Conservation (phyloP, 1,140 invertebrate genomes). For the Dryas iulia region DNA sequence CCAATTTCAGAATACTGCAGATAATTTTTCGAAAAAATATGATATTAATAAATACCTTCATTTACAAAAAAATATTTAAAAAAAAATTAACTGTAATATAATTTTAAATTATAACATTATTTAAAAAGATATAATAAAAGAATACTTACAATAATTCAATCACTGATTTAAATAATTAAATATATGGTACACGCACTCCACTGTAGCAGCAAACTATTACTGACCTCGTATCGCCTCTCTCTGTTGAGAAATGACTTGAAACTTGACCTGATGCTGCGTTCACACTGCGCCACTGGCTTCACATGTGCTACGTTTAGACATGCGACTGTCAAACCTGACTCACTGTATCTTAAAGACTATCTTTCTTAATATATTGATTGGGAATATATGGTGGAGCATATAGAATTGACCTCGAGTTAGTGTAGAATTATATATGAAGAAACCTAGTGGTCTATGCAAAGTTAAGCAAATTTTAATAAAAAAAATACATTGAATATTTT, state of each 20-base stretch:
- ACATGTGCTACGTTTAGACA: not conserved
- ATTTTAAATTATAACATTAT: not conserved
- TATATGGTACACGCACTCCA: constrained; percentile 16
- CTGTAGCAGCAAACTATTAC: constrained; percentile 38
- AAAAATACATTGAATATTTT: too few relatives aligned
- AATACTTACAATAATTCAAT: constrained; percentile 4
- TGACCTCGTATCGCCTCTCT: constrained; percentile 50
- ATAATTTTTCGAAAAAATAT: not conserved
- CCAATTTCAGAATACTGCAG: not conserved
- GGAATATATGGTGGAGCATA: not conserved
- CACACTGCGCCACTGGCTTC: constrained; percentile 11
- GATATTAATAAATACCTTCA: not conserved
- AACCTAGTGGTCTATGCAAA: too few relatives aligned
- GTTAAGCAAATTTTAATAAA: too few relatives aligned
- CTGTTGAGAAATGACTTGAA: constrained; percentile 58
- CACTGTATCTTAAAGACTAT: not conserved
- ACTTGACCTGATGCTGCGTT: constrained; percentile 39
- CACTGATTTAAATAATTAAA: not conserved
- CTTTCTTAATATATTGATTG: not conserved
- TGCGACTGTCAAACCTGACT: not conserved
- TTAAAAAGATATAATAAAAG: not conserved
- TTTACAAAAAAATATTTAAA: not conserved
- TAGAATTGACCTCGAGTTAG: not conserved
- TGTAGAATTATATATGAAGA: too few relatives aligned
- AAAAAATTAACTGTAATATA: not conserved